A percentile compares a stretch with the other conserved stretches of the same genome.
Evolutionary conservation across 2,888 invertebrate species (phyloP).

Genomic region (Heterodera filipjevi): DNA sequence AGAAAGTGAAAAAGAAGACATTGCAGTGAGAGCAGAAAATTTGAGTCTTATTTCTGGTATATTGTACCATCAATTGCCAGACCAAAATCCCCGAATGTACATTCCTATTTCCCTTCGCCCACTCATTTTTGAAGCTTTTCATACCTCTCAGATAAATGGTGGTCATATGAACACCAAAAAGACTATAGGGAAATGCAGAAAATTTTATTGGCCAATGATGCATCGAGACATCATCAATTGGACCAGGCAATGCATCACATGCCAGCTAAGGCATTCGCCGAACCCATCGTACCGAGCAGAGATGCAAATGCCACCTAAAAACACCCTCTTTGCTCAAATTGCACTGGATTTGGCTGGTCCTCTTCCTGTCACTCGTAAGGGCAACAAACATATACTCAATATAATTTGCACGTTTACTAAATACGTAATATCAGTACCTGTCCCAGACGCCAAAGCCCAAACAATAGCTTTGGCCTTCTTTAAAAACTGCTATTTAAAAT

Average conservation of each 20-base stretch:
- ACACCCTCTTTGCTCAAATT: neutral
- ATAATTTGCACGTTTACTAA: slow-evolving; percentile 37
- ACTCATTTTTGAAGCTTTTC: slow-evolving; percentile 35
- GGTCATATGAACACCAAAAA: slow-evolving; percentile 42
- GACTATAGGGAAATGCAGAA: slow-evolving; percentile 24
- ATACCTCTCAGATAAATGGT: slow-evolving; percentile 34
- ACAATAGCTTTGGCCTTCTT: slow-evolving; percentile 56
- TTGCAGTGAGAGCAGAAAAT: neutral
- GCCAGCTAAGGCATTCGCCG: slow-evolving; percentile 34
- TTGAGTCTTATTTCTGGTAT: neutral
- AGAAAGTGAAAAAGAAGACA: slow-evolving; percentile 2
- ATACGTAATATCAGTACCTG: slow-evolving; percentile 50
- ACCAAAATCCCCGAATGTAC: slow-evolving; percentile 9
- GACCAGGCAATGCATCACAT: slow-evolving; percentile 26
- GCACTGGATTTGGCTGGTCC: slow-evolving; percentile 39
- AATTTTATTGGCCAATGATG: slow-evolving; percentile 37
- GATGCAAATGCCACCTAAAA: neutral
- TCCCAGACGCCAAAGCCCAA: slow-evolving; percentile 59
- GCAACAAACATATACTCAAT: slow-evolving; percentile 30
- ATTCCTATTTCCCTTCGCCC: neutral
- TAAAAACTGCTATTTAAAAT: slow-evolving; percentile 41
- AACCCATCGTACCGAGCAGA: neutral
- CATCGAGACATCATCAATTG: slow-evolving; percentile 15
- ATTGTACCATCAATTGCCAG: neutral
- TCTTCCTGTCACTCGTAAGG: neutral